Evolutionary conservation across 2,113 vertebrate species (phyloP).

Genomic region (Morone chrysops): DNA sequence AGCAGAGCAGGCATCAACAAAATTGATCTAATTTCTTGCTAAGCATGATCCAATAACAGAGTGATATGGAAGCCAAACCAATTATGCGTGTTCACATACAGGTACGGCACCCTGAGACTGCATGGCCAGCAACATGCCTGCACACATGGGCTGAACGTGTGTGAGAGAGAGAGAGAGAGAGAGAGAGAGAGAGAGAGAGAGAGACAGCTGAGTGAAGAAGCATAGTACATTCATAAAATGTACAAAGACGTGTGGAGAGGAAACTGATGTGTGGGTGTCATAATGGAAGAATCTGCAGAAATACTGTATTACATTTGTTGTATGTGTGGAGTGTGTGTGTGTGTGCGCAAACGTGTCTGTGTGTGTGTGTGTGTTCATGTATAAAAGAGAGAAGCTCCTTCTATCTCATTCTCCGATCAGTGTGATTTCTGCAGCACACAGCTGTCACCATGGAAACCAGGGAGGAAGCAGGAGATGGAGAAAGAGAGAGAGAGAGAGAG

Average conservation of each 20-base stretch:
- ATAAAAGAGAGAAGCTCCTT: conserved; percentile 75
- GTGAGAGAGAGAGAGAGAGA: conserved; percentile 26
- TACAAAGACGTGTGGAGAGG: conserved; percentile 38
- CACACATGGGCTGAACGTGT: conserved; percentile 16
- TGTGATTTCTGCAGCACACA: conserved; percentile 85
- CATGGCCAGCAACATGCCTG: conserved; percentile 45
- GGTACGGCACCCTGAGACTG: conserved; percentile 20
- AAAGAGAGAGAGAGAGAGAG: conserved; percentile 49
- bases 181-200: conserved; percentile 34
- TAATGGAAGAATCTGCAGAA: background rate
- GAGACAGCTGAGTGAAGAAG: background rate
- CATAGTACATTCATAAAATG: conserved; percentile 64
- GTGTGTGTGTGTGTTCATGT: conserved; percentile 54
- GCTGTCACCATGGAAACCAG: conserved; percentile 86
- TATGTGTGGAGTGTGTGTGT: background rate
- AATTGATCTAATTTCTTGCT: conserved; percentile 67
- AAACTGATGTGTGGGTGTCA: conserved; percentile 17
- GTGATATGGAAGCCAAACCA: conserved; percentile 61
- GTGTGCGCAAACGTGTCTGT: background rate
- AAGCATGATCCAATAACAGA: conserved; percentile 74
- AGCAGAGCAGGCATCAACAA: conserved; percentile 67
- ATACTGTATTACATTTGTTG: background rate
- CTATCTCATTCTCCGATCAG: conserved; percentile 80
- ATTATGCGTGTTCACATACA: conserved; percentile 64
- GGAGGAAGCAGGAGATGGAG: conserved; percentile 66